Evolutionary conservation across 2,113 vertebrate genomes (phyloP), one percentile per base, ranked within the genome.

Genomic region (Ovibos moschatus): DNA sequence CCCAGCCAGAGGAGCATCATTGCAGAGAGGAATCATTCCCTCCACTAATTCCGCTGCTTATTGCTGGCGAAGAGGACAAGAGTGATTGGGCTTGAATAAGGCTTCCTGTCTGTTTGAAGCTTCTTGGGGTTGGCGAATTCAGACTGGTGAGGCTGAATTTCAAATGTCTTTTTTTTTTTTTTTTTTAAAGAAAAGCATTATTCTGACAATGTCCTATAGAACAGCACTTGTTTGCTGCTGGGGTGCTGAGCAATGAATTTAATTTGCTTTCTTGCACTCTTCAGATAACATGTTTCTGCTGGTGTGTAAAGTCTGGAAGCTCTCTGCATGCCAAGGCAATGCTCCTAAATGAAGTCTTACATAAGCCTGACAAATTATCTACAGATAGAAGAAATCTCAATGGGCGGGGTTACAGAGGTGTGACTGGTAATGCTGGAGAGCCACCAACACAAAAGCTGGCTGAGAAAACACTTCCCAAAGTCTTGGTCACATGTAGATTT

Each of bases 251-350:
- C 43, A 58, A 64, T 84, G 89, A 83, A 64, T 95, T 96, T 97
- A 85, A 95, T 90, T 86, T 92, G n/a, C 79, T 96, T 90, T 76
- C 40, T 25, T 89, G 86, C 19, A 50, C 30, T 91, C 62, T 79
- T 92, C 84, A 92, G 95, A 45, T 92, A 95, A 94, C 83, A 94
- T 91, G 96, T 97, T 87, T 88, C 74, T 95, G 93, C 93, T 57
- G 74, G 96, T 93, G 83, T 83, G n/a, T 19, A 50, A 91, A 95
- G 84, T 76, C 97, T 96, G 93, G 89, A 87, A 90, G 83, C 74
- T 88, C 97, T 71, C 94, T 89, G 84, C 95, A 76, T 74, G 91
- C 95, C 95, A 97, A 97, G 98, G 79, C 94, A 96, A 88, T 71
- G 84, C 57, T 83, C 87, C 89, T 45, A 51, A 79, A 87, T 93